Evolutionary conservation across 2,797 vertebrate genomes (phyloP), one percentile per base, ranked within the genome.

Genomic region (Notolabrus celidotus): DNA sequence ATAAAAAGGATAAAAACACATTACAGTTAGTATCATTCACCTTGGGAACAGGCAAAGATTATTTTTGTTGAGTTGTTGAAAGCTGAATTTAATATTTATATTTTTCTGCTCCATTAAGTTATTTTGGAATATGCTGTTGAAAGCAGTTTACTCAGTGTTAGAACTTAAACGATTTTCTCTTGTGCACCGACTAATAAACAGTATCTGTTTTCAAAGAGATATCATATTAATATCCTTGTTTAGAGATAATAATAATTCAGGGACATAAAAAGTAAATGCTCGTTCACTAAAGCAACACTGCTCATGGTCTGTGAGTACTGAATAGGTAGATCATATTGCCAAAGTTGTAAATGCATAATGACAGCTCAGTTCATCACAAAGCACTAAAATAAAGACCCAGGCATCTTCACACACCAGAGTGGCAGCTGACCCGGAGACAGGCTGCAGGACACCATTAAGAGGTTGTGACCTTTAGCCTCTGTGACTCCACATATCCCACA

Each of bases 381-480:
- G 23, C 15, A 25, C 59, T 51, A 52, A 66, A 70, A 65, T 62
- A 22, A 68, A 81, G 27, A 54, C 43, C 9, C 29, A 15, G 19
- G 58, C 41, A 7, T 68, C 71, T 57, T 73, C 23, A 66, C 46
- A 56, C 38, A 22, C 2, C 8, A 54, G 41, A 42, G 39, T 47
- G 46, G 43, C 79, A 86, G 88, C 84, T 92, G 84, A 79, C 62
- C 52, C 61, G 4, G 16, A 43, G 54, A 79, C 14, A 58, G 66
- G 67, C 73, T 14, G 3, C 38, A 31, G 52, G 74, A 79, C 73
- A 47, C 71, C 64, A 55, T 59, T 50, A 43, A 60, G 25, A 51
- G 81, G 82, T 86, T 38, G 19, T 36, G 64, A 90, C 83, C 83
- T 87, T 77, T 45, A 10, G 45, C 58, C 72, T 83, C 63, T 38